These are phyloP conservation scores for Xerus inauris DNA, from an alignment of 2,113 vertebrate species.

Conservation along the genomic window DNA sequence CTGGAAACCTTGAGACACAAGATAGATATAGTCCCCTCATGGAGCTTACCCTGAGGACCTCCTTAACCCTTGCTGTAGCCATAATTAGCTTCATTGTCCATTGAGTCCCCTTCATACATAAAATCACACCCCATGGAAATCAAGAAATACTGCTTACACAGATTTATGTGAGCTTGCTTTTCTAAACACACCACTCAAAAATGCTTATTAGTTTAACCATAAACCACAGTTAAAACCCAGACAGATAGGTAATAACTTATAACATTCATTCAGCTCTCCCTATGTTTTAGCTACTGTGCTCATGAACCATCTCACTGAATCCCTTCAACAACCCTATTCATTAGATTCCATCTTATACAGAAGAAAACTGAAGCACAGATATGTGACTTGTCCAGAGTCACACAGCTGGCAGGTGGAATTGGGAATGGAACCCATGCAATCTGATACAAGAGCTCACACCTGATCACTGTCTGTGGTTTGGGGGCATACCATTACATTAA, in stretches of 20 bases:
- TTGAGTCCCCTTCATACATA: not conserved
- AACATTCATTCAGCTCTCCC: not conserved
- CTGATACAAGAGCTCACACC: slow-evolving; percentile 12
- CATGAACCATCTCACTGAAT: not conserved
- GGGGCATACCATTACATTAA: not conserved
- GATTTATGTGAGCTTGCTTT: slow-evolving; percentile 20
- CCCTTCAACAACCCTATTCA: not conserved
- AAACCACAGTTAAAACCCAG: not conserved
- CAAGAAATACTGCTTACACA: not conserved
- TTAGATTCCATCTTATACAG: not conserved
- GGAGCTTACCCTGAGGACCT: not conserved
- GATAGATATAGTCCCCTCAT: not conserved
- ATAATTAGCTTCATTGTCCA: not conserved
- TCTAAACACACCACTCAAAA: slow-evolving; percentile 7
- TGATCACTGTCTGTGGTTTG: not conserved
- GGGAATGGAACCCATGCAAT: not conserved
- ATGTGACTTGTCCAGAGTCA: not conserved
- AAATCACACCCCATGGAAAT: not conserved
- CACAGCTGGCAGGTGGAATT: not conserved
- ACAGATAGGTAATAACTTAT: not conserved
- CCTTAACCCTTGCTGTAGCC: not conserved
- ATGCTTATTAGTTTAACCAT: not conserved
- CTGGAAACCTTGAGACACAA: not conserved
- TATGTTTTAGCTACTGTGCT: not conserved
- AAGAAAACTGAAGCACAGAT: slow-evolving; percentile 42